Conservation (phyloP, 1,140 invertebrate species). For the Drosophila yakuba region DNA sequence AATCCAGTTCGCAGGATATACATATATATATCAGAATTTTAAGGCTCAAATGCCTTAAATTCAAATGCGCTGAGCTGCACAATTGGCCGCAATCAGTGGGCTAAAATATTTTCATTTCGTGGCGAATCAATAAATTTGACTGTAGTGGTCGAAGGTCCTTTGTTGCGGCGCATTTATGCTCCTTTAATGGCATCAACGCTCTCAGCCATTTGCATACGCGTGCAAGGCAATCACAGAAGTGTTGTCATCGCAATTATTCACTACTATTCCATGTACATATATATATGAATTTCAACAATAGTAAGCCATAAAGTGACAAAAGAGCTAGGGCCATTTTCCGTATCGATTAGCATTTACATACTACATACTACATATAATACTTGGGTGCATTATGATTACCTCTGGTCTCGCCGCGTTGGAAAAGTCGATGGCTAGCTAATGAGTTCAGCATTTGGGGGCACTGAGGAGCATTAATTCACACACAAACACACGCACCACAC, state of each 20-base stretch:
- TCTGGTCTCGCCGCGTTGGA: slow-evolving; percentile 7
- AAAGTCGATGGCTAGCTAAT: slow-evolving; percentile 26
- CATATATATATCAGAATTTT: background rate
- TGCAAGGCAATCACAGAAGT: slow-evolving; percentile 14
- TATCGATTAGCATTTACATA: slow-evolving; percentile 44
- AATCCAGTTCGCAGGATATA: background rate
- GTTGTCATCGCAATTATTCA: slow-evolving; percentile 24
- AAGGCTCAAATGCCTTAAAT: background rate
- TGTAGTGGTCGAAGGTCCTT: slow-evolving; percentile 16
- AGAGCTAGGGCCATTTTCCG: slow-evolving; percentile 19
- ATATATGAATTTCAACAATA: too few species aligned
- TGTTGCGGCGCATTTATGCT: slow-evolving; percentile 31
- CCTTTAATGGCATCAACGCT: slow-evolving; percentile 44
- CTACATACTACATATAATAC: background rate
- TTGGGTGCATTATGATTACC: slow-evolving; percentile 18
- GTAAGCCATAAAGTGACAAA: slow-evolving; percentile 6
- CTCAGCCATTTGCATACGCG: slow-evolving; percentile 37
- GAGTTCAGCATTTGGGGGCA: slow-evolving; percentile 34
- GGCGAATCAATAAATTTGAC: slow-evolving; percentile 45
- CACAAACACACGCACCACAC: slow-evolving; percentile 9
- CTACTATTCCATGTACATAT: background rate
- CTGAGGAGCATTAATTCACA: slow-evolving; percentile 18
- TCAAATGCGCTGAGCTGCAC: background rate
- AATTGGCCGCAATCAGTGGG: slow-evolving; percentile 9
- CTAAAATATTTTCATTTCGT: slow-evolving; percentile 25